These are phyloP conservation scores for Caradrina clavipalpis DNA, from an alignment of 2,888 invertebrate species.

Conservation along the genomic window DNA sequence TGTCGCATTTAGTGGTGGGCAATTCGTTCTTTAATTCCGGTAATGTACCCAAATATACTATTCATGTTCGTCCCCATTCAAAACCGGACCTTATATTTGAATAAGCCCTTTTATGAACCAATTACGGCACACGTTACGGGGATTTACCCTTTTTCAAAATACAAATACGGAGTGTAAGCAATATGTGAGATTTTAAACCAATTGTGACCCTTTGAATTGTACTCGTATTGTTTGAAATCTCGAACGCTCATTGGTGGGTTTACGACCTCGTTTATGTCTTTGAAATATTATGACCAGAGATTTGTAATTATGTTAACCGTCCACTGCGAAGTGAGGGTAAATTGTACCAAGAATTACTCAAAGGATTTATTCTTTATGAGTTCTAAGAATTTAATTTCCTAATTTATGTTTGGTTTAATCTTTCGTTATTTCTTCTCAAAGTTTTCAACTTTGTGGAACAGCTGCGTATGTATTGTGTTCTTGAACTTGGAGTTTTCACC, in stretches of 20 bases:
- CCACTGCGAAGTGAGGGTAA: slow-evolving; percentile 9
- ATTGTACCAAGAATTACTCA: slow-evolving; percentile 15
- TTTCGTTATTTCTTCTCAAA: slow-evolving; percentile 25
- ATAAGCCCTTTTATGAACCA: slow-evolving; percentile 53
- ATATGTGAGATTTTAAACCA: slow-evolving; percentile 37
- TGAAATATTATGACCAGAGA: slow-evolving; percentile 19
- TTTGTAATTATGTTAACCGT: slow-evolving; percentile 36
- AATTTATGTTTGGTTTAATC: slow-evolving; percentile 32
- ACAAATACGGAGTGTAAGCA: slow-evolving; percentile 37
- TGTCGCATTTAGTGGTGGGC: slow-evolving; percentile 46
- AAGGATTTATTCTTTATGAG: slow-evolving; percentile 26
- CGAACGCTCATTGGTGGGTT: slow-evolving; percentile 25
- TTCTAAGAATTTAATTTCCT: slow-evolving; percentile 31
- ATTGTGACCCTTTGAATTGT: slow-evolving; percentile 35
- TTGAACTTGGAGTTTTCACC: slow-evolving; percentile 39
- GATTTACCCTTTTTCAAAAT: slow-evolving; percentile 49
- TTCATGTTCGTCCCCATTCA: slow-evolving; percentile 46
- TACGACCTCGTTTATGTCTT: slow-evolving; percentile 15
- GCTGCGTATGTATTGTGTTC: slow-evolving; percentile 38
- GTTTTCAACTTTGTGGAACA: slow-evolving; percentile 39
- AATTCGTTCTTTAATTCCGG: slow-evolving; percentile 46
- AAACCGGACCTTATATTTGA: slow-evolving; percentile 44
- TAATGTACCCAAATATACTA: slow-evolving; percentile 54
- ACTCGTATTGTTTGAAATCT: slow-evolving; percentile 40
- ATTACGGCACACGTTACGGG: slow-evolving; percentile 46